phyloP scores from a whole-genome alignment of 2,797 vertebrate genomes.

The Cuniculus paca region DNA sequence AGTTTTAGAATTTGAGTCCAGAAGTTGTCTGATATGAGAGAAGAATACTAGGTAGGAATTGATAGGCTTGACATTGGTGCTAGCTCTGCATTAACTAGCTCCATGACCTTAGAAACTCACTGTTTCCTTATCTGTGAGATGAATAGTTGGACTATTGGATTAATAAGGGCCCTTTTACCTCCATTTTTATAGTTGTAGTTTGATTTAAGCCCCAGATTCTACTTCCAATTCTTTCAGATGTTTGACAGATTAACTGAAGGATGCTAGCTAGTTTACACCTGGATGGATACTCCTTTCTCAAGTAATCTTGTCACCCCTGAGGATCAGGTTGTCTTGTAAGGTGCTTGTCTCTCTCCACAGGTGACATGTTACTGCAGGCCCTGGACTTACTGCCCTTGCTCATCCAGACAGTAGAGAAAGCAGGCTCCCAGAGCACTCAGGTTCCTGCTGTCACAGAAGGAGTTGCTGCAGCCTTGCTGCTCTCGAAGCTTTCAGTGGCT shows the following conservation, averaged over 20 bases:
- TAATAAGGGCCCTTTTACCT: background rate
- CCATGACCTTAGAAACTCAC: background rate
- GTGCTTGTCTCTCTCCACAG: conserved; percentile 85
- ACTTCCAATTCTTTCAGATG: background rate
- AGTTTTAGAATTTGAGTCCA: conserved; percentile 10
- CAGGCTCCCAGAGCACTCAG: conserved; percentile 95
- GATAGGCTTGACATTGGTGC: background rate
- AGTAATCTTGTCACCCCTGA: background rate
- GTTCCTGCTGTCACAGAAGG: conserved; percentile 94
- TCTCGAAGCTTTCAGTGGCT: conserved; percentile 93
- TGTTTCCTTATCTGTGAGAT: background rate
- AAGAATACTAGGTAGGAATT: background rate
- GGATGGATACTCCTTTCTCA: background rate
- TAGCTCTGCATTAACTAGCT: background rate
- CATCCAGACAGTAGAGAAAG: conserved; percentile 96
- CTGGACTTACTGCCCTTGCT: conserved; percentile 93
- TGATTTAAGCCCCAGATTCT: background rate
- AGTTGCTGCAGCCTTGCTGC: conserved; percentile 94
- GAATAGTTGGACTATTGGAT: background rate
- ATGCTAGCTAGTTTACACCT: background rate
- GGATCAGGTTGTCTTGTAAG: background rate
- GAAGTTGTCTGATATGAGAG: background rate
- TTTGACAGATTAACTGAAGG: background rate
- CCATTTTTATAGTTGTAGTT: background rate
- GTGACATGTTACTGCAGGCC: conserved; percentile 94